Evolutionary conservation across 2,888 invertebrate genomes (phyloP).

Genomic region (Rhimphoctona megacephalus): DNA sequence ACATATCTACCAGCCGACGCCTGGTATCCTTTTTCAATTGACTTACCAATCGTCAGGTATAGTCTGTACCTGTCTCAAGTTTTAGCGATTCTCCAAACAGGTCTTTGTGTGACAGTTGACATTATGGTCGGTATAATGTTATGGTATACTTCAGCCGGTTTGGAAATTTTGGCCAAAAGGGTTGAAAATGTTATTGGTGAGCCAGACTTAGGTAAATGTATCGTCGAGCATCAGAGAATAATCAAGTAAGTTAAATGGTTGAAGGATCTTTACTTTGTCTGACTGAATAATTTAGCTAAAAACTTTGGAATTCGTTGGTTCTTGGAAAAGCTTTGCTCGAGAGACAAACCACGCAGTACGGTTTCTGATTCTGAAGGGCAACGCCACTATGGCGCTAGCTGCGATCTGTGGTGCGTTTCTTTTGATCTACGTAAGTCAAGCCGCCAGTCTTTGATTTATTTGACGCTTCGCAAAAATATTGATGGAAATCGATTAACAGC

Average conservation of each 20-base stretch:
- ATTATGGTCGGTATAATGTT: conserved; percentile 75
- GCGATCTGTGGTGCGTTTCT: conserved; percentile 77
- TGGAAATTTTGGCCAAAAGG: conserved; percentile 74
- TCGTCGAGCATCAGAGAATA: conserved; percentile 73
- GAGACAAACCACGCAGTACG: conserved; percentile 69
- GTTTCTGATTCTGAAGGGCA: conserved; percentile 77
- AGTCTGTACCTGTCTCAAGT: conserved; percentile 74
- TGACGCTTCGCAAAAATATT: neutral
- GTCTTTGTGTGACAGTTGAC: conserved; percentile 72
- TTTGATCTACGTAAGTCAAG: conserved; percentile 74
- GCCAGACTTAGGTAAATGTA: conserved; percentile 69
- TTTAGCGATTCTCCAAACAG: conserved; percentile 74
- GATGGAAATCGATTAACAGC: no score
- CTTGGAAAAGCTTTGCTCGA: conserved; percentile 71
- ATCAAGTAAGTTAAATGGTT: conserved; percentile 69
- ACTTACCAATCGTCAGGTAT: conserved; percentile 60
- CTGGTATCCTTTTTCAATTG: conserved; percentile 78
- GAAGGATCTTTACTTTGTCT: neutral
- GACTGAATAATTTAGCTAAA: neutral
- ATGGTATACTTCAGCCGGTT: conserved; percentile 74
- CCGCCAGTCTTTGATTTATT: neutral
- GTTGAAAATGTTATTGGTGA: conserved; percentile 56
- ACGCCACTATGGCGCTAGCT: conserved; percentile 75
- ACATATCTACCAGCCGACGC: conserved; percentile 76
- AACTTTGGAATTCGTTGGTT: neutral